A percentile compares a stretch with the other conserved stretches of the same genome.
These are phyloP conservation scores for Trilocha varians DNA, from an alignment of 2,888 invertebrate genomes.

Conservation along the genomic window DNA sequence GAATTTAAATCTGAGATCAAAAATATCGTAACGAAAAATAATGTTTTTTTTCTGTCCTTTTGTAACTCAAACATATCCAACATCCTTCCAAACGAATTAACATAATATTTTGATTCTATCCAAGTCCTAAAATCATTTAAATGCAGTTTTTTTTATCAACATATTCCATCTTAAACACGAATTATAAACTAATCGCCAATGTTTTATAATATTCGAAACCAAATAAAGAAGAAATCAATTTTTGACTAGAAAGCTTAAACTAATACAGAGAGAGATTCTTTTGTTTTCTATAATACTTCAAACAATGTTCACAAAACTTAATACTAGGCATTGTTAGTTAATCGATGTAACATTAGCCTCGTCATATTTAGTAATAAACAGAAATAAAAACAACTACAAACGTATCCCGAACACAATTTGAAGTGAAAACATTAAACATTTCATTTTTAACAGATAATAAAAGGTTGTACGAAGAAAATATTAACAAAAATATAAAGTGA, in stretches of 20 bases:
- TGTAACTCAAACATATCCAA: too few species aligned
- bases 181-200: background rate
- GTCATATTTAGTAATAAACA: constrained; percentile 36
- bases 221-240: constrained; percentile 45
- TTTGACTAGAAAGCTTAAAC: constrained; percentile 69
- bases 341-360: constrained; percentile 53
- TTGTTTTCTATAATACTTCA: constrained; percentile 63
- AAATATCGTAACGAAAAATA: too few species aligned
- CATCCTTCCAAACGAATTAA: too few species aligned
- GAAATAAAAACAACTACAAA: constrained; percentile 22
- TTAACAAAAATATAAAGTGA: constrained; percentile 14
- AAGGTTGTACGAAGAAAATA: background rate
- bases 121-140: too few species aligned
- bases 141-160: background rate
- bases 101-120: too few species aligned
- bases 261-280: constrained; percentile 71
- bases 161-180: background rate
- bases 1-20: too few species aligned
- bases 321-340: constrained; percentile 42
- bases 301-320: constrained; percentile 40
- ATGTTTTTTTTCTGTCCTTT: too few species aligned
- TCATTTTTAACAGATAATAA: background rate
- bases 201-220: constrained; percentile 4
- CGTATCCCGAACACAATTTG: background rate
- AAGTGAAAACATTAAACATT: background rate